Evolutionary conservation across 2,113 vertebrate genomes (phyloP).

Genomic region (Phalacrocorax pelagicus): DNA sequence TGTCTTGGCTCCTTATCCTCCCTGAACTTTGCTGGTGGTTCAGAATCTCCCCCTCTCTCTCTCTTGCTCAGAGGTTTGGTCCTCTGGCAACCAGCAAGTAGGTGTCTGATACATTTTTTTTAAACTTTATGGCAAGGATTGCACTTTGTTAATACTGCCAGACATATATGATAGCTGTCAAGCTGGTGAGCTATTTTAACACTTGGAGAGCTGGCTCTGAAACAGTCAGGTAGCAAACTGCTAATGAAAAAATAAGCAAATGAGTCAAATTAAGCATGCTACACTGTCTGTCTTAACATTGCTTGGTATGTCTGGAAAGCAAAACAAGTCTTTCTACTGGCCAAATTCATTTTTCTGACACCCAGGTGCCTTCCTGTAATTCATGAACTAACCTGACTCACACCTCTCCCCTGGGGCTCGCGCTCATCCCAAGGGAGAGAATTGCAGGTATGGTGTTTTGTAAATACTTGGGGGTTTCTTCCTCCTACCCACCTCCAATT

Average conservation of each 20-base stretch:
- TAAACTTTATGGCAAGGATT: conserved; percentile 44
- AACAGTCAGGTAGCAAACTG: conserved; percentile 61
- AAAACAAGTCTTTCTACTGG: background rate
- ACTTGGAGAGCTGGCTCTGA: conserved; percentile 54
- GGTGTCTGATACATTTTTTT: conserved; percentile 57
- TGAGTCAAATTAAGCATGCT: conserved; percentile 12
- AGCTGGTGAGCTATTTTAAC: conserved; percentile 57
- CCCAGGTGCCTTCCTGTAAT: background rate
- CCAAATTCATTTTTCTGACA: background rate
- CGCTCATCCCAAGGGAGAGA: background rate
- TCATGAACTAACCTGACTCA: background rate
- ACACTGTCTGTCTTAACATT: background rate
- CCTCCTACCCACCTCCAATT: background rate
- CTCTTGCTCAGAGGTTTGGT: conserved; percentile 52
- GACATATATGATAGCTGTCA: conserved; percentile 62
- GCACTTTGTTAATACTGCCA: conserved; percentile 61
- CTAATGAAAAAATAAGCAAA: conserved; percentile 53
- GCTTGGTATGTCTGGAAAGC: background rate
- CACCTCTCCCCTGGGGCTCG: background rate
- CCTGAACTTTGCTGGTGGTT: background rate
- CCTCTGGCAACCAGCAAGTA: conserved; percentile 47
- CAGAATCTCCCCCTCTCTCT: conserved; percentile 31
- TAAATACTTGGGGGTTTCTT: background rate
- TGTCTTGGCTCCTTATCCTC: conserved; percentile 1
- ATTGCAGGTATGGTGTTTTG: background rate